Evolutionary conservation across 2,888 invertebrate species (phyloP).

Genomic region (Platerodrilus igneus): DNA sequence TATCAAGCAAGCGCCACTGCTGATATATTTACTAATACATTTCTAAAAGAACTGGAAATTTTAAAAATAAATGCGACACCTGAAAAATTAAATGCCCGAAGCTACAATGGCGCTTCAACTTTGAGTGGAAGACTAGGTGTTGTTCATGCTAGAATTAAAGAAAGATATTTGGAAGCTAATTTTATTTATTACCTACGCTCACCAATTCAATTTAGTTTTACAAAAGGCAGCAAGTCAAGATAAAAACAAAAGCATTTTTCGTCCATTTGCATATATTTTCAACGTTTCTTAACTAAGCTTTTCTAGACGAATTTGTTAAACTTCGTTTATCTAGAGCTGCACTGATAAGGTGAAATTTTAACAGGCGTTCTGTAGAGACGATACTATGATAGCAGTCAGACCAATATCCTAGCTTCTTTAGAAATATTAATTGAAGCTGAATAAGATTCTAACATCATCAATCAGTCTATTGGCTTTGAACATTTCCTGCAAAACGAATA

Average conservation of each 20-base stretch:
- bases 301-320: slow-evolving; percentile 14
- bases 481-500: slow-evolving; percentile 10
- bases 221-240: slow-evolving; percentile 5
- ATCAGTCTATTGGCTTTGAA: slow-evolving; percentile 8
- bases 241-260: no score
- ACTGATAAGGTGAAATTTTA: slow-evolving; percentile 17
- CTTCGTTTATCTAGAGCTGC: slow-evolving; percentile 11
- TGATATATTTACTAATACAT: slow-evolving; percentile 17
- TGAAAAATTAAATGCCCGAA: slow-evolving; percentile 32
- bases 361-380: slow-evolving; percentile 19
- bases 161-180: slow-evolving; percentile 15
- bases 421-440: slow-evolving; percentile 1
- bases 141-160: slow-evolving; percentile 28
- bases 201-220: slow-evolving; percentile 23
- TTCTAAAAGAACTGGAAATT: slow-evolving; percentile 21
- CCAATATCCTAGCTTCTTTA: slow-evolving; percentile 3
- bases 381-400: not conserved
- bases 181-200: slow-evolving; percentile 25
- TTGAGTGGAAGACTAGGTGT: no score
- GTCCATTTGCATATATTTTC: not conserved
- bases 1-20: slow-evolving; percentile 14
- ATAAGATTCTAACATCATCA: slow-evolving; percentile 6
- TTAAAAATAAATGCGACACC: slow-evolving; percentile 9
- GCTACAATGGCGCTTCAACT: slow-evolving; percentile 32
- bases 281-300: slow-evolving; percentile 1